phyloP scores from a whole-genome alignment of 2,113 vertebrate genomes.

The Prochilodus magdalenae region DNA sequence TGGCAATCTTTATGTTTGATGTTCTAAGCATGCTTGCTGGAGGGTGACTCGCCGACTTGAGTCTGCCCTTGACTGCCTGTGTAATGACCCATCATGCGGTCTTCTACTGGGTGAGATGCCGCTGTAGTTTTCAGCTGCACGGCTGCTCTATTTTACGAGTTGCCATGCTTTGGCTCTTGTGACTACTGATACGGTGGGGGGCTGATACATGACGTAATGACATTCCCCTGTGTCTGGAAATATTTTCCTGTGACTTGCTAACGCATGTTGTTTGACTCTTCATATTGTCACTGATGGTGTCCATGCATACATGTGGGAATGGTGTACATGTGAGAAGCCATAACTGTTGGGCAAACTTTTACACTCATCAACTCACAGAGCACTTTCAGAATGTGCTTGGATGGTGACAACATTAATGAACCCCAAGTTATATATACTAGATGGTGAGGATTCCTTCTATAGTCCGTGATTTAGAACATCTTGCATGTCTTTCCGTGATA shows the following conservation, averaged over 20 bases:
- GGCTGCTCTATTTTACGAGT: constrained; percentile 41
- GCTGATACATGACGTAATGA: constrained; percentile 55
- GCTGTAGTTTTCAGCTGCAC: constrained; percentile 31
- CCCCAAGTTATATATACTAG: background rate
- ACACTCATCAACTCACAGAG: background rate
- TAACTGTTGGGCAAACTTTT: constrained; percentile 34
- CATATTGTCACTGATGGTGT: constrained; percentile 17
- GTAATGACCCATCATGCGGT: constrained; percentile 31
- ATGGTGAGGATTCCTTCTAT: background rate
- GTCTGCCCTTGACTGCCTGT: constrained; percentile 42
- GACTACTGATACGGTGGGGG: constrained; percentile 41
- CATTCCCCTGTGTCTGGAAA: constrained; percentile 37
- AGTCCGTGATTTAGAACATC: constrained; percentile 56
- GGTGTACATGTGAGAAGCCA: background rate
- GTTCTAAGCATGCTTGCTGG: constrained; percentile 58
- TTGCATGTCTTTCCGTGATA: constrained; percentile 62
- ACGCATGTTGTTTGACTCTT: constrained; percentile 31
- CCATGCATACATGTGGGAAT: constrained; percentile 9
- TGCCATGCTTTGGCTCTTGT: constrained; percentile 34
- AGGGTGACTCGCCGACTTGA: constrained; percentile 43
- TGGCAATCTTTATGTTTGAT: constrained; percentile 64
- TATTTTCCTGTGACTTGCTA: constrained; percentile 37
- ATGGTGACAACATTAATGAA: background rate
- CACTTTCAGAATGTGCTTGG: background rate
- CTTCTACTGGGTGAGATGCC: constrained; percentile 20